Percentiles rank a stretch among this genome's conserved stretches.
phyloP scores from a whole-genome alignment of 23 tunicate species.

The Clavelina lepadiformis region DNA sequence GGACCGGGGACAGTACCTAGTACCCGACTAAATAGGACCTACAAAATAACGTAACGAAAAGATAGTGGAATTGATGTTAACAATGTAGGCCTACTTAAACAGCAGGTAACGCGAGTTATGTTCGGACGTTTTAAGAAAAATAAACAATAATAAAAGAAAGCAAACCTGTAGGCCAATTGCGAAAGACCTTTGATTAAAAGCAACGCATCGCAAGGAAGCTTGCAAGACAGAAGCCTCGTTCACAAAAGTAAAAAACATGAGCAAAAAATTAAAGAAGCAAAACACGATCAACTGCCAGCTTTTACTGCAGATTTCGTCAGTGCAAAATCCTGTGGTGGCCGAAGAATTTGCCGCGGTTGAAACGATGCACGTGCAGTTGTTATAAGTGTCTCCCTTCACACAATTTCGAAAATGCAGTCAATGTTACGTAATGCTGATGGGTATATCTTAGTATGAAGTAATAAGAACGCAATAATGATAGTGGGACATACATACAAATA shows the following conservation, averaged over 20 bases:
- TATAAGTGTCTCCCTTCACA: constrained; percentile 1
- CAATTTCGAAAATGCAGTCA: background rate
- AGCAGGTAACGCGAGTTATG: too few species aligned
- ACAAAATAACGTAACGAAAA: too few species aligned
- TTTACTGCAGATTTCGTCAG: constrained; percentile 21
- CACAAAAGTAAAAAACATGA: constrained; percentile 61
- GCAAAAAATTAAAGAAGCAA: constrained; percentile 26
- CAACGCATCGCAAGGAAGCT: constrained; percentile 45
- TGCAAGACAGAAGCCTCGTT: constrained; percentile 66
- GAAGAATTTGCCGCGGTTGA: constrained; percentile 2
- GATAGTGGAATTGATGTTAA: too few species aligned
- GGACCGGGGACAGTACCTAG: constrained; percentile 24
- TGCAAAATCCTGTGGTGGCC: constrained; percentile 25
- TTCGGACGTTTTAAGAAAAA: too few species aligned
- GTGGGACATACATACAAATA: too few species aligned
- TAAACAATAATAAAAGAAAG: too few species aligned
- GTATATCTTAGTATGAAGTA: too few species aligned
- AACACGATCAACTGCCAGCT: constrained; percentile 37
- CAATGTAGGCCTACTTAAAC: too few species aligned
- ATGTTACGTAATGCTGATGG: background rate
- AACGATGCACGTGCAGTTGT: constrained; percentile 32
- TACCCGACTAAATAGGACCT: constrained; percentile 3
- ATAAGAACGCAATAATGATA: too few species aligned
- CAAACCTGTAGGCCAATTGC: constrained; percentile 57
- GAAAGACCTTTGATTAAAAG: constrained; percentile 39